Evolutionary conservation across 2,113 vertebrate species (phyloP), one percentile per base, ranked within the genome.

Genomic region (Oncorhynchus clarkii): DNA sequence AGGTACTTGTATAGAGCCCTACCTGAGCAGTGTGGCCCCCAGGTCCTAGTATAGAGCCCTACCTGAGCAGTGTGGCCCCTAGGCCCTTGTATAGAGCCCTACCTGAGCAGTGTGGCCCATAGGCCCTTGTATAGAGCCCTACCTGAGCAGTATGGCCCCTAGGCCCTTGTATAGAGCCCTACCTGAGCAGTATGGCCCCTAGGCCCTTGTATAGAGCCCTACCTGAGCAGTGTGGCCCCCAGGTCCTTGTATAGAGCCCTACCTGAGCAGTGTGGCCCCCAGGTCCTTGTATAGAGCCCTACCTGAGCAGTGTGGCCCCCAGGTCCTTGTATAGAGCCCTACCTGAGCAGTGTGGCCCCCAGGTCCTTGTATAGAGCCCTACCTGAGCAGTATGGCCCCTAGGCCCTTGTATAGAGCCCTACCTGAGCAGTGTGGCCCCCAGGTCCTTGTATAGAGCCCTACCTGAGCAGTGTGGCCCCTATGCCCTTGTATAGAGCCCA

Each of bases 271-370:
- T 54, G 20, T 62, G 16, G 14, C n/a, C 5, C 59, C 18, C 59
- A 7, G 4, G 31, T 6, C 31, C 31, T 34, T 34, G 31, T 34
- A 34, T 34, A 34, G 5, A 34, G 31, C 31, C 31, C 31, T 34
- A 34, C 31, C 31, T 34, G 31, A 34, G 31, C 51, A 54, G 51
- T 54, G 20, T 62, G 16, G 14, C 60, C 20, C 60, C 20, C 1
- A 22, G 18, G 34, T 1, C 49, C 49, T 66, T 99, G 90, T 99
- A 99, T 45, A 45, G 39, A 9, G 39, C 31, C 31, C 31, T 45
- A 45, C 8, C 39, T 9, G 39, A 45, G 39, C 39, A 39, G 34
- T 39, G 2, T 39, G 31, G 5, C 5, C 5, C 31, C 31, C 1
- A 45, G 8, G 39, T 0, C 39, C 8, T 8, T 45, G 8, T 9